Evolutionary conservation across 1,140 invertebrate genomes (phyloP), one percentile per base, ranked within the genome.

Genomic region (Bombus waltoni): DNA sequence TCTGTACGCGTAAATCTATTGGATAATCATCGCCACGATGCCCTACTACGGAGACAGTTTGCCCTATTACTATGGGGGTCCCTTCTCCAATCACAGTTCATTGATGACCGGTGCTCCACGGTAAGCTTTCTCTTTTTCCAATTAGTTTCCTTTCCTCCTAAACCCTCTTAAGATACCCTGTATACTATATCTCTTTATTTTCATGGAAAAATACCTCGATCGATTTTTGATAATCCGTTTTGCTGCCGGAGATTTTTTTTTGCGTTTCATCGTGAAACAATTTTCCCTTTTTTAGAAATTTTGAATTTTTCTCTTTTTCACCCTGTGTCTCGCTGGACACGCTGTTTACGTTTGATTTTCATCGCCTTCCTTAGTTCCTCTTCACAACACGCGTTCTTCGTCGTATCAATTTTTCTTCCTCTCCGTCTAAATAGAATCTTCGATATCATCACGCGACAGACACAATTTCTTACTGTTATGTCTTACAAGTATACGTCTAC

Each of bases 61-160:
- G 13, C 86, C 93, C 10, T 95, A 94, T 81, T 94, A 93, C 85
- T 94, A 93, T 78, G 93, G 93, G 70, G 92, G 92, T 4, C 76
- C 94, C 18, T 95, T 94, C 75, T 87, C 94, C 71, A 95, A 93
- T 79, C 95, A 95, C 82, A 95, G 95, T 80, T 95, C 95, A 2
- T 74, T 95, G 9, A 95, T 95, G 94, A 95, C 94, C 78, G 93
- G 94, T 74, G 91, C 91, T 44, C 92, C 91, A 85, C 94, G 94
- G 95, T 95, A 94, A 95, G 94, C 76, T 53, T 44, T 9, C 3
- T 66, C 22, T 65, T 62, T 22, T 0, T 82, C 74, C 6, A n/a
- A 65, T 2, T 18, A 1, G 9, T 38, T n/a, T 15, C 38, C 40
- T 44, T 9, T 73, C 28, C 15, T 32, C 9, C 1, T 22, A 3